Conservation (phyloP, 1,140 invertebrate genomes). For the Adoxophyes honmai region DNA sequence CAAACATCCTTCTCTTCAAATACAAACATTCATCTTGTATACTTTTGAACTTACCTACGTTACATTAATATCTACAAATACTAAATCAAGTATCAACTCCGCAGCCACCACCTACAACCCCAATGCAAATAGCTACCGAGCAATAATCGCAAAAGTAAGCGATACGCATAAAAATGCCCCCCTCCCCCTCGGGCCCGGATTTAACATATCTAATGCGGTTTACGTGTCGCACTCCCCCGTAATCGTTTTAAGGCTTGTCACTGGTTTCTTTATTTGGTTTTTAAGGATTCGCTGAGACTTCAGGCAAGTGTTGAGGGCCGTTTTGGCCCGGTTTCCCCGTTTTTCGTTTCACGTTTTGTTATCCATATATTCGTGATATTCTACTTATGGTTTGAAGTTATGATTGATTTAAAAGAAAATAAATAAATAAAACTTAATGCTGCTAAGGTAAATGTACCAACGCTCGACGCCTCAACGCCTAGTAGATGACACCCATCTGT, state of each 20-base stretch:
- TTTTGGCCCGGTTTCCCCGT: too few species aligned
- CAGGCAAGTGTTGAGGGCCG: neutral
- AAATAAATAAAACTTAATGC: too few species aligned
- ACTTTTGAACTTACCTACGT: too few species aligned
- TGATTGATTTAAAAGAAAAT: too few species aligned
- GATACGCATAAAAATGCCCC: constrained; percentile 68
- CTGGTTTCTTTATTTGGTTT: constrained; percentile 23
- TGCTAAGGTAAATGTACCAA: too few species aligned
- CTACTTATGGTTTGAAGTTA: too few species aligned
- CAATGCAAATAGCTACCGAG: constrained; percentile 63
- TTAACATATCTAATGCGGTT: constrained; percentile 75
- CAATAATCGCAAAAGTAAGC: constrained; percentile 72
- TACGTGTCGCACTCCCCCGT: constrained; percentile 62
- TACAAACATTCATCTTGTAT: too few species aligned
- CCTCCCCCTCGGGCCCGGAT: constrained; percentile 46
- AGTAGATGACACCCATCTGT: too few species aligned
- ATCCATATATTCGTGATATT: too few species aligned
- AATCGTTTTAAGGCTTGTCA: constrained; percentile 70
- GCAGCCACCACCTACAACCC: constrained; percentile 18
- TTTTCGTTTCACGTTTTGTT: too few species aligned
- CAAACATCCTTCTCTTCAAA: too few species aligned
- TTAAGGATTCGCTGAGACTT: neutral
- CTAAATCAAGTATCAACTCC: constrained; percentile 30
- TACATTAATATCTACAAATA: neutral
- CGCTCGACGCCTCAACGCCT: too few species aligned